Evolutionary conservation across 2,888 invertebrate species (phyloP), one percentile per base, ranked within the genome.

Genomic region (Pandemis corylana): DNA sequence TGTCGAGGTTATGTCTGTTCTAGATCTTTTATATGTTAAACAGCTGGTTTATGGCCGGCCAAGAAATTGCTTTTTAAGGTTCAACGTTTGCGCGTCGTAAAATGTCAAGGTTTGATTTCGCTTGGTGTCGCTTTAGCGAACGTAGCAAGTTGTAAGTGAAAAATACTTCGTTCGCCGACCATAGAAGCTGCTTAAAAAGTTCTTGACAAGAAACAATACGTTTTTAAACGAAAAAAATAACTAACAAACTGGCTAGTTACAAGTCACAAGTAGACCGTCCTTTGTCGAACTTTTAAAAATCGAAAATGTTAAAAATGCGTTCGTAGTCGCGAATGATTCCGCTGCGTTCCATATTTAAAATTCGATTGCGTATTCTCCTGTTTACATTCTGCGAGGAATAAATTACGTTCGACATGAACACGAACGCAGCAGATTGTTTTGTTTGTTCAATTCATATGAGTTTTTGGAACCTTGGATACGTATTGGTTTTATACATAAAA

Each of bases 1-100:
- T 77, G 78, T 79, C 83, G 86, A 85, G 84, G 83, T 82, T 81
- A 79, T 80, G 79, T 76, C 71, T 78, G 71, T 56, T 65, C 65
- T 66, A 71, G 71, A 56, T 56, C 56, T 28, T 5, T 68, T 59
- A 59, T 49, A 59, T 20, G 42, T 53, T 59, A 59, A 59, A 59
- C 59, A 59, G 28, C 59, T 28, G 28, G 59, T 59, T 59, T 59
- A 59, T 28, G 59, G 59, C 10, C 59, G 59, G 13, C 59, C 28
- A 28, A 59, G 59, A 28, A 28, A 59, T 59, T 28, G 59, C 59
- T 59, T 53, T 53, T 53, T 53, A 28, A 59, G 59, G 59, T 59
- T 28, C 59, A 59, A 59, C 59, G 28, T 59, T 59, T 59, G 59
- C 59, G 28, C 59, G 59, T 28, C 59, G 56, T 56, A 56, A 59